Evolutionary conservation across 2,113 vertebrate genomes (phyloP).

Genomic region (Myrmecobius fasciatus): DNA sequence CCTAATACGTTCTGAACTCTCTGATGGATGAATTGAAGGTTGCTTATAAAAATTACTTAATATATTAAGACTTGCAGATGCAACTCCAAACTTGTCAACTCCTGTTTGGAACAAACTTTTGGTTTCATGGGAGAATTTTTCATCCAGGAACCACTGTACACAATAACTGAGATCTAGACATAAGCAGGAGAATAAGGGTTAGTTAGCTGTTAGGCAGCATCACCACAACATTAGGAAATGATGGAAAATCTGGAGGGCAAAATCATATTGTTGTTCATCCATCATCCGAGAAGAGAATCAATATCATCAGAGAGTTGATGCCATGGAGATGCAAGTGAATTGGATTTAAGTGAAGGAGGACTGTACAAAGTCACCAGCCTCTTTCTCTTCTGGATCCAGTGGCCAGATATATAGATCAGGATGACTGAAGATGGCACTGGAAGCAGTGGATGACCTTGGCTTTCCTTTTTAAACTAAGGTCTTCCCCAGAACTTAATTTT

Average conservation of each 20-base stretch:
- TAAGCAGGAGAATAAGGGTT: neutral
- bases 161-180: neutral
- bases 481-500: too few species aligned
- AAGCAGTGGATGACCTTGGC: too few species aligned
- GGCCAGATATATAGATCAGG: too few species aligned
- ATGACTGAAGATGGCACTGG: too few species aligned
- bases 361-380: neutral
- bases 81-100: neutral
- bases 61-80: neutral
- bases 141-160: neutral
- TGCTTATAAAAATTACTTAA: neutral
- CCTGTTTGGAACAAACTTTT: neutral
- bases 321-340: neutral
- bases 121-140: neutral
- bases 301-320: neutral
- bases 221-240: neutral
- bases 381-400: neutral
- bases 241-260: neutral
- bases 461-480: too few species aligned
- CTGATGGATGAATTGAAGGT: neutral
- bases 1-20: neutral
- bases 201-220: neutral
- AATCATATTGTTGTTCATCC: neutral
- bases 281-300: neutral
- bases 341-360: neutral